phyloP scores from a whole-genome alignment of 2,888 invertebrate genomes.

The Yponomeuta cagnagella region DNA sequence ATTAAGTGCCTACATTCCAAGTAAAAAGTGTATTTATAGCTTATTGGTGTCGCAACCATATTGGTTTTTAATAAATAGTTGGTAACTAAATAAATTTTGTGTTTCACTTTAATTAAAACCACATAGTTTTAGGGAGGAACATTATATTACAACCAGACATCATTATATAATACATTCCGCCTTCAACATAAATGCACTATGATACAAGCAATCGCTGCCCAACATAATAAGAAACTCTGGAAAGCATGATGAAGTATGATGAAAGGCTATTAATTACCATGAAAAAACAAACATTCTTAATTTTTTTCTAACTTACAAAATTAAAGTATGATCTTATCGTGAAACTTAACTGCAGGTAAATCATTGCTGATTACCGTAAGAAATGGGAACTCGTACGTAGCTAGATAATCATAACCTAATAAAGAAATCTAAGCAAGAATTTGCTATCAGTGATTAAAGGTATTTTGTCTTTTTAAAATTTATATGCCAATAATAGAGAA shows the following conservation, averaged over 20 bases:
- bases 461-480: not conserved
- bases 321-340: constrained; percentile 20
- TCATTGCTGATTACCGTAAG: not conserved
- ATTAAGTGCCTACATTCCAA: constrained; percentile 71
- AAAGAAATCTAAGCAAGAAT: not conserved
- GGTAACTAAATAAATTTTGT: not conserved
- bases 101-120: constrained; percentile 28
- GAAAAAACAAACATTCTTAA: constrained; percentile 11
- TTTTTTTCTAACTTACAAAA: constrained; percentile 21
- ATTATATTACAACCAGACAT: constrained; percentile 62
- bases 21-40: constrained; percentile 31
- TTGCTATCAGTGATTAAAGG: not conserved
- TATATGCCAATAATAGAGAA: not conserved
- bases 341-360: constrained; percentile 9
- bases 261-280: constrained; percentile 4
- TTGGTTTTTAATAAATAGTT: constrained; percentile 15
- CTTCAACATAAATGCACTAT: constrained; percentile 45
- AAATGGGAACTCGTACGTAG: no score
- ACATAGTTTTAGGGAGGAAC: constrained; percentile 42
- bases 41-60: constrained; percentile 16
- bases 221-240: constrained; percentile 12
- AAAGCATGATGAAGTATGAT: constrained; percentile 18
- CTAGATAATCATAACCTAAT: not conserved
- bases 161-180: constrained; percentile 45
- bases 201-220: constrained; percentile 12